Evolutionary conservation across 2,113 vertebrate species (phyloP).

Genomic region (Rhinogobius similis): DNA sequence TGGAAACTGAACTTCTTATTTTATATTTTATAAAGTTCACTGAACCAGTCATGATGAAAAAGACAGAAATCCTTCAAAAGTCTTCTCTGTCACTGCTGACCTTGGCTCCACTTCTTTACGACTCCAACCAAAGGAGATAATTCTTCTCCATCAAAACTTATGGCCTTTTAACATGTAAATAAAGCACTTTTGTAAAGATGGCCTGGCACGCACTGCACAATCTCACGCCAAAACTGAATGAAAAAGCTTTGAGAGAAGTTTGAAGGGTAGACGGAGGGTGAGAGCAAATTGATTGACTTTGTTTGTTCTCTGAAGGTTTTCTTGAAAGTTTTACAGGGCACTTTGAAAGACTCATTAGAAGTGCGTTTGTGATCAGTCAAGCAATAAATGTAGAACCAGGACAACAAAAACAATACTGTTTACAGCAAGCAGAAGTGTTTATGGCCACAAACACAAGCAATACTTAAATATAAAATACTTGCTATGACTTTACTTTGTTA

Average conservation of each 20-base stretch:
- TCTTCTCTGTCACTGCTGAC: constrained; percentile 26
- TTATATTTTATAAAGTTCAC: background rate
- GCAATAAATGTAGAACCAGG: background rate
- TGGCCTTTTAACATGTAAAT: constrained; percentile 33
- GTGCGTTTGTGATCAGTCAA: background rate
- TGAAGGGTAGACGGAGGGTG: constrained; percentile 19
- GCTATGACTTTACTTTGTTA: too few relatives aligned
- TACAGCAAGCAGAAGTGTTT: background rate
- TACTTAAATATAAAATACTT: too few relatives aligned
- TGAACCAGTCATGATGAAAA: background rate
- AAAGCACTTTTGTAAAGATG: constrained; percentile 19
- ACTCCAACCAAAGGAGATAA: constrained; percentile 24
- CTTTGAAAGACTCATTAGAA: constrained; percentile 34
- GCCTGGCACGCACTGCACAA: constrained; percentile 18
- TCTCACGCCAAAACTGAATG: constrained; percentile 36
- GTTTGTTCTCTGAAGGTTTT: constrained; percentile 36
- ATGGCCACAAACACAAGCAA: background rate
- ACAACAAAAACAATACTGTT: background rate
- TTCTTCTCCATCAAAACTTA: constrained; percentile 24
- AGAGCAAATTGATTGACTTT: constrained; percentile 34
- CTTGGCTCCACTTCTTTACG: constrained; percentile 32
- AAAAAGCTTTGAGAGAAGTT: constrained; percentile 13
- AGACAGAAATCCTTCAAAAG: background rate
- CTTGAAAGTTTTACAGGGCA: constrained; percentile 4
- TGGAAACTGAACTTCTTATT: background rate